phyloP scores from a whole-genome alignment of 2,888 invertebrate genomes.

The Ferdinandea cuprea region DNA sequence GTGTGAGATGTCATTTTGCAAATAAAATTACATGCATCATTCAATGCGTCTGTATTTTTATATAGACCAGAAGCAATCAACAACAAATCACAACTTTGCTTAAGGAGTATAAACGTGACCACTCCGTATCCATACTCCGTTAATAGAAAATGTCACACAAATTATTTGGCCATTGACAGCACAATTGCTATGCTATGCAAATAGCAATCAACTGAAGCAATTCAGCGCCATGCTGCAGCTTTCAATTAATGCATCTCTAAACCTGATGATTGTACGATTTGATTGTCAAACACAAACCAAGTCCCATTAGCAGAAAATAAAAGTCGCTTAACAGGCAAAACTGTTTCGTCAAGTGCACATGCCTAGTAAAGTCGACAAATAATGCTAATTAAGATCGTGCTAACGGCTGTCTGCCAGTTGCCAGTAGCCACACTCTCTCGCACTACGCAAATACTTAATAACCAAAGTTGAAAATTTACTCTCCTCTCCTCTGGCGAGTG shows the following conservation, averaged over 20 bases:
- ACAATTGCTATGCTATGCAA: slow-evolving; percentile 21
- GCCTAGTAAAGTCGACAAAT: slow-evolving; percentile 40
- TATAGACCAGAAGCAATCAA: too few species aligned
- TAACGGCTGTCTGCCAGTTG: slow-evolving; percentile 8
- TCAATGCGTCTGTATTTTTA: too few species aligned
- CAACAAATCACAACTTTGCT: too few species aligned
- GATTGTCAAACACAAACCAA: slow-evolving; percentile 33
- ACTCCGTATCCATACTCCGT: background rate
- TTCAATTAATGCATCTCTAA: slow-evolving; percentile 44
- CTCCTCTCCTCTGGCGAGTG: too few species aligned
- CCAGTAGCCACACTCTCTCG: slow-evolving; percentile 25
- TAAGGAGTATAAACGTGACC: background rate
- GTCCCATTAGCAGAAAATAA: slow-evolving; percentile 14
- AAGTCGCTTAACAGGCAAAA: slow-evolving; percentile 4
- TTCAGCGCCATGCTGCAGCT: slow-evolving; percentile 9
- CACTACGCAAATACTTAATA: slow-evolving; percentile 18
- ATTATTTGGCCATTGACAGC: background rate
- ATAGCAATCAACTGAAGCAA: slow-evolving; percentile 1
- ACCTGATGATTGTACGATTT: slow-evolving; percentile 31
- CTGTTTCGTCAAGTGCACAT: slow-evolving; percentile 24
- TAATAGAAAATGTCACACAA: slow-evolving; percentile 5
- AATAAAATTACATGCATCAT: slow-evolving; percentile 11
- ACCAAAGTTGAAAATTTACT: background rate
- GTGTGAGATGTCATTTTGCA: background rate
- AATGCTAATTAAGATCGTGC: slow-evolving; percentile 65